Evolutionary conservation across 2,888 invertebrate genomes (phyloP).

Genomic region (Chymomyza fuscimana): DNA sequence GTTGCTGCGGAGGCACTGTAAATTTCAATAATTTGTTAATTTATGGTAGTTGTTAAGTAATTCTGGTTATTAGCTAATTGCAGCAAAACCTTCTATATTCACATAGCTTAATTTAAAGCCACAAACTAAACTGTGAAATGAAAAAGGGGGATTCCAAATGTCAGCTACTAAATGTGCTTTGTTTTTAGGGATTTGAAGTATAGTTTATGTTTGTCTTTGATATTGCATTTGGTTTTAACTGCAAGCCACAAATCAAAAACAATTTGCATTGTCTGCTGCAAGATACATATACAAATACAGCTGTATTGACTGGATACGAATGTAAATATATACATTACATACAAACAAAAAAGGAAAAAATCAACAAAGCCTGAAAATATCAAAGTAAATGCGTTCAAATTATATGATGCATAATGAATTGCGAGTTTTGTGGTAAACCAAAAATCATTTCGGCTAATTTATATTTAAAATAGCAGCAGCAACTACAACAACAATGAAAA

Average conservation of each 20-base stretch:
- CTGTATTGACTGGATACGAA: background rate
- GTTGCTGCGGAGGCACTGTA: slow-evolving; percentile 86
- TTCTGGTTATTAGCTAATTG: slow-evolving; percentile 7
- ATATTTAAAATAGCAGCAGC: slow-evolving; percentile 19
- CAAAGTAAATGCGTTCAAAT: slow-evolving; percentile 3
- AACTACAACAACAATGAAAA: background rate
- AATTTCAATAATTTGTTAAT: slow-evolving; percentile 3
- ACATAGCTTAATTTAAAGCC: slow-evolving; percentile 9
- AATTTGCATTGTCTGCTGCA: slow-evolving; percentile 33
- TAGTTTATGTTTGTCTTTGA: background rate
- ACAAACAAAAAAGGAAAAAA: background rate
- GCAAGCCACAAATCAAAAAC: slow-evolving; percentile 56
- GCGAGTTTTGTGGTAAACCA: slow-evolving; percentile 56
- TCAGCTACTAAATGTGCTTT: background rate
- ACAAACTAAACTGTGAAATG: background rate
- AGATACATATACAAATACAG: slow-evolving; percentile 4
- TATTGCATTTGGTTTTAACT: background rate
- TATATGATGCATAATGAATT: slow-evolving; percentile 46
- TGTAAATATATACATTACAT: background rate
- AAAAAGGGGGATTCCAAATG: background rate
- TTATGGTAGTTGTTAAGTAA: slow-evolving; percentile 13
- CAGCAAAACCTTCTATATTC: background rate
- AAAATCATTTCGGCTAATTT: slow-evolving; percentile 65
- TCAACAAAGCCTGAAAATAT: background rate
- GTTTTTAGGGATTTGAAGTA: background rate